These are phyloP conservation scores for Synergus laeviventris DNA, from an alignment of 2,888 invertebrate genomes.

Conservation along the genomic window DNA sequence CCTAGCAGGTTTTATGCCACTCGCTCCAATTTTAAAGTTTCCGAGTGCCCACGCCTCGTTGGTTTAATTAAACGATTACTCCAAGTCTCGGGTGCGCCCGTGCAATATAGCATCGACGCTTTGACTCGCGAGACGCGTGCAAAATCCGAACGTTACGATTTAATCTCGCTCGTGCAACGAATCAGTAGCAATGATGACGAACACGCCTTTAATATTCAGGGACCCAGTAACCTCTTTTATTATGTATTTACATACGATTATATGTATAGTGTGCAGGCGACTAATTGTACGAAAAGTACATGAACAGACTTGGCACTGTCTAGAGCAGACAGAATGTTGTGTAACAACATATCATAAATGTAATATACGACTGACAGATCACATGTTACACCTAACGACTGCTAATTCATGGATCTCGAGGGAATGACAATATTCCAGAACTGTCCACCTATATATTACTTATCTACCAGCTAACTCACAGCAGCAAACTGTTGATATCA, in stretches of 20 bases:
- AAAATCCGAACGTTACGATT: conserved; percentile 46
- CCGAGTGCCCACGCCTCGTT: conserved; percentile 48
- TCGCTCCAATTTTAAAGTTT: conserved; percentile 51
- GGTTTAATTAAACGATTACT: conserved; percentile 55
- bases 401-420: conserved; percentile 41
- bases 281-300: background rate
- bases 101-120: background rate
- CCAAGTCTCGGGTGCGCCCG: conserved; percentile 41
- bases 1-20: conserved; percentile 40
- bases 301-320: conserved; percentile 5
- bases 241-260: background rate
- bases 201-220: conserved; percentile 21
- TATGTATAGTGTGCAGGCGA: background rate
- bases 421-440: background rate
- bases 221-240: conserved; percentile 48
- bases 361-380: background rate
- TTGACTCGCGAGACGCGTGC: conserved; percentile 37
- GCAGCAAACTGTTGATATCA: background rate
- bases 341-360: background rate
- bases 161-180: conserved; percentile 40
- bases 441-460: background rate
- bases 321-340: conserved; percentile 9
- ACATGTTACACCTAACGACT: conserved; percentile 21
- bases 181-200: conserved; percentile 4
- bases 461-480: background rate